phyloP scores from a whole-genome alignment of 2,797 vertebrate genomes.

The Periophthalmus magnuspinnatus region DNA sequence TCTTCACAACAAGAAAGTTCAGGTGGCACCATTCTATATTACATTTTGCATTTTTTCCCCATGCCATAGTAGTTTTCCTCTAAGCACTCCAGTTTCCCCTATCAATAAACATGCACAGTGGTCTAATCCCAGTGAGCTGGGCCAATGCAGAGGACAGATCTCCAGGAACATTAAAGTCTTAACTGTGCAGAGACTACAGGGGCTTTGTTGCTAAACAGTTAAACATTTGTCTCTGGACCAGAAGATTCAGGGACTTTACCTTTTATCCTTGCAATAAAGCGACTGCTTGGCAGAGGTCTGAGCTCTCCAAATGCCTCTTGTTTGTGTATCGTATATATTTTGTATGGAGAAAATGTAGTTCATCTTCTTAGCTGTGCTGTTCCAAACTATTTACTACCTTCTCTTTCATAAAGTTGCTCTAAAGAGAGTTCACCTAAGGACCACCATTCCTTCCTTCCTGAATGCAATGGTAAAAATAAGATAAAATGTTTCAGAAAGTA shows the following conservation, averaged over 20 bases:
- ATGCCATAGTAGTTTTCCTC: neutral
- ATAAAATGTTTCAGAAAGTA: neutral
- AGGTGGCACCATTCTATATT: neutral
- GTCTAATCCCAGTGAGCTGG: neutral
- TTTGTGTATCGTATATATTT: conserved; percentile 1
- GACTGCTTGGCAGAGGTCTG: neutral
- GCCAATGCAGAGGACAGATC: neutral
- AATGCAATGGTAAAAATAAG: neutral
- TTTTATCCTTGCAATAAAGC: neutral
- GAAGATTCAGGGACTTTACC: neutral
- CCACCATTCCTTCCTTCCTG: neutral
- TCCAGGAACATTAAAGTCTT: neutral
- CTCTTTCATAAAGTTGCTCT: neutral
- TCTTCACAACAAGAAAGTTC: too few relatives aligned
- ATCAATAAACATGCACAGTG: neutral
- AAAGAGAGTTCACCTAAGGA: conserved; percentile 4
- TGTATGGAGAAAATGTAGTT: conserved; percentile 4
- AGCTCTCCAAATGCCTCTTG: conserved; percentile 3
- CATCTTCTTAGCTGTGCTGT: neutral
- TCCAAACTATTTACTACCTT: conserved; percentile 6
- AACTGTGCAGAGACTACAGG: neutral
- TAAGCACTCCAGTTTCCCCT: neutral
- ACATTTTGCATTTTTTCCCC: neutral
- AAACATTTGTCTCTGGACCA: neutral
- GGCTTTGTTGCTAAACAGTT: neutral